Evolutionary conservation across 2,113 vertebrate species (phyloP), one percentile per base, ranked within the genome.

Genomic region (Triplophysa rosa): DNA sequence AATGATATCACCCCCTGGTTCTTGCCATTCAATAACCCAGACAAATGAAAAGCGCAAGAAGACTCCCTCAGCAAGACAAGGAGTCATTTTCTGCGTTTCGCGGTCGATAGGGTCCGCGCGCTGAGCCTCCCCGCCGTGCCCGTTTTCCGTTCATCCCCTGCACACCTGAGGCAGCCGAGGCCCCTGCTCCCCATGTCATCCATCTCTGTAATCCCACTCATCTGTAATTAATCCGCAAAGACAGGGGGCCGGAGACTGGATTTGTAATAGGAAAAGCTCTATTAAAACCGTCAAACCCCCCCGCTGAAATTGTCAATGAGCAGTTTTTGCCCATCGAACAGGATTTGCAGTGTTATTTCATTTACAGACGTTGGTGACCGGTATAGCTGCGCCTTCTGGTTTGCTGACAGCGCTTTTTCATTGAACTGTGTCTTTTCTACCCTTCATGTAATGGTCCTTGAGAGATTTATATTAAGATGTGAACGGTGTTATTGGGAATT

Each of bases 201-300:
- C 86, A 73, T 87, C 84, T 83, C 84, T 84, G 90, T 97, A 98
- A 98, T 96, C 95, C 94, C 92, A 87, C 92, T 95, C 94, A 92
- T 86, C 93, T 92, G 91, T 96, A 97, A 98, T 99, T 98, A 97
- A 95, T 94, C 90, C 83, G 65, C 75, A 87, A 88, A 88, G 78
- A 63, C 81, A 91, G 93, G 93, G 93, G 93, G 91, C 94, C 87
- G 87, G 94, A 95, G 95, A 95, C 92, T 90, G 93, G 92, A 94
- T 96, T 97, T 95, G 93, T 94, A 95, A 95, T 94, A 89, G 92
- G 90, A 91, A 93, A 91, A 91, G 91, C 91, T 88, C 89, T 91
- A 93, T 93, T 93, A 93, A 94, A 95, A 95, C 89, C 88, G 83
- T 92, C 90, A 87, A n/a, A n/a, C n/a, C 87, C 87, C 73, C 92